A percentile compares a stretch with the other conserved stretches of the same genome.
These are phyloP conservation scores for Gymnoscelis rufifasciata DNA, from an alignment of 2,888 invertebrate species.

Conservation along the genomic window DNA sequence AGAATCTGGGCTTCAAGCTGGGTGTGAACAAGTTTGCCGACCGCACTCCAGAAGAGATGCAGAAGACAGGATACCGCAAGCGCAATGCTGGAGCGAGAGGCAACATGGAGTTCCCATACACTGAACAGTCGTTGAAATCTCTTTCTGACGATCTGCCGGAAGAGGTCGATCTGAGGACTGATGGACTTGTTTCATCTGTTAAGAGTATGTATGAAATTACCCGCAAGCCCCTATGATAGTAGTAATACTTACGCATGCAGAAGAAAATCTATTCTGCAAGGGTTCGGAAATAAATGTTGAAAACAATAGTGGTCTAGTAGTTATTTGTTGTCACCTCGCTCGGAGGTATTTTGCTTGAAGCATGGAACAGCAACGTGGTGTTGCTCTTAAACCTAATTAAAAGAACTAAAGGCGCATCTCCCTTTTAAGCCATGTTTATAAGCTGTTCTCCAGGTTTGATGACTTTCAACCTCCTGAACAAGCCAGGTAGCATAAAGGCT, in stretches of 20 bases:
- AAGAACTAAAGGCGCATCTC: too few relatives aligned
- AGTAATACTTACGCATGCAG: too few relatives aligned
- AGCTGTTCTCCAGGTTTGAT: too few relatives aligned
- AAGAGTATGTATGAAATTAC: conserved; percentile 38
- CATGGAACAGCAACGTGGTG: too few relatives aligned
- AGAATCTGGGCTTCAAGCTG: conserved; percentile 50
- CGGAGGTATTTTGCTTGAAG: too few relatives aligned
- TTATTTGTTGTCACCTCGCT: too few relatives aligned
- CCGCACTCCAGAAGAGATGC: conserved; percentile 50
- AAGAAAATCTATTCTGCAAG: too few relatives aligned
- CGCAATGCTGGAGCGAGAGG: conserved; percentile 42
- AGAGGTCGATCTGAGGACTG: conserved; percentile 48
- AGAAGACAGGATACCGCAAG: conserved; percentile 40
- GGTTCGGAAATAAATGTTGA: not conserved
- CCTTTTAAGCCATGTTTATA: too few relatives aligned
- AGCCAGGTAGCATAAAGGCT: too few relatives aligned
- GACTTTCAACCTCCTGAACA: too few relatives aligned
- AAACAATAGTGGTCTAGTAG: too few relatives aligned
- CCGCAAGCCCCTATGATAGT: not conserved
- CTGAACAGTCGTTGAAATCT: conserved; percentile 31
- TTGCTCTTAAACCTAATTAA: too few relatives aligned
- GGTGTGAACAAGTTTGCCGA: conserved; percentile 57
- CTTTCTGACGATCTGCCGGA: conserved; percentile 38
- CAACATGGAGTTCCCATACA: conserved; percentile 53
- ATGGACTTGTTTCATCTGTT: conserved; percentile 48